Base-by-base conservation (phyloP, 2,113 vertebrate species). In the Crotophaga sulcirostris region DNA sequence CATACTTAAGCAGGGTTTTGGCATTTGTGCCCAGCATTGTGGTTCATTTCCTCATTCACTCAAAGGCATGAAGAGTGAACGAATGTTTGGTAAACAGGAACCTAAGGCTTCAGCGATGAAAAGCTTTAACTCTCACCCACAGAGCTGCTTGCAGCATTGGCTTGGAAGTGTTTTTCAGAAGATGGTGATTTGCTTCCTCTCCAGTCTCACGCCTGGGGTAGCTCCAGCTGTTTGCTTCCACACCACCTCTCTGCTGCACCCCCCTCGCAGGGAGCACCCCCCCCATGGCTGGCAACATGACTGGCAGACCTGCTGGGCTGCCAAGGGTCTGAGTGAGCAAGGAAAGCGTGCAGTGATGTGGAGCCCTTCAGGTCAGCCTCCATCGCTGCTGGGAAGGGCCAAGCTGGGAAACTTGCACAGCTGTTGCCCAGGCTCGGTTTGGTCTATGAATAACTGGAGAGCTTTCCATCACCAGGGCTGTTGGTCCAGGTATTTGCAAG, bases 81-180 rank as follows among this genome's bases (percentile, higher is more conserved):
- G 93, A 94, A 85, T 93, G 80, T 93, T 96, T 97, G 94, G 94
- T 96, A 97, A 97, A 97, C 95, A 97, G 97, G 97, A 97, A 96
- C 89, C 93, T 81, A 96, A 84, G 73, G 81, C 89, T 96, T 95
- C 92, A 68, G 82, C 0, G 8, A 94, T 84, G 90, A 94, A 95
- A 96, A 96, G 29, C 63, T 84, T 84, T 72, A 93, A 59, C 84
- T 93, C 56, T 94, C 8, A 5, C 94, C 90, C 79, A 60, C 87
- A 89, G 79, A 90, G 59, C 84, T 74, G 59, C 90, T 86, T 73
- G 86, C 95, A 93, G 77, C 83, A 42, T 23, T 88, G 73, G 63
- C 68, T 96, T 88, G 62, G 84, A 77, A 91, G 76, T 18, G n/a
- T 62, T 96, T 94, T 83, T 82, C 93, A 90, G 79, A 49, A 58